phyloP scores from a whole-genome alignment of 1,140 invertebrate genomes.

The Hylaeus anthracinus region DNA sequence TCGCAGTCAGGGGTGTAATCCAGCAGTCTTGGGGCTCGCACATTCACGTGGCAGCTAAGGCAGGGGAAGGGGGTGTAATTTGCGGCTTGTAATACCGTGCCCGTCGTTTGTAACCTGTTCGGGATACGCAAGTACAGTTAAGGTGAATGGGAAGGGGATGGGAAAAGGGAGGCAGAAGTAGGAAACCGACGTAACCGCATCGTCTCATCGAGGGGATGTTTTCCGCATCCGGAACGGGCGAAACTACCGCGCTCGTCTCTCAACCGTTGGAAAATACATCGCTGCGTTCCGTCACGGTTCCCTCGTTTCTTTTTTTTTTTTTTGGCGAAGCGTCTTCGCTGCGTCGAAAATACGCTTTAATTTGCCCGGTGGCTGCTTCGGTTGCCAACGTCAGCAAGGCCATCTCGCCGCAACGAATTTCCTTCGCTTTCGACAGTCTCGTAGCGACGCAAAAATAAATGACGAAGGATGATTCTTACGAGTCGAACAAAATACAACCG shows the following conservation, averaged over 20 bases:
- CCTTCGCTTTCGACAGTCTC: background rate
- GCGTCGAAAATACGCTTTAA: no score
- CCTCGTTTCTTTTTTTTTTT: background rate
- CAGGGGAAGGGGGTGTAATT: constrained; percentile 55
- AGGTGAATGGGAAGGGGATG: constrained; percentile 19
- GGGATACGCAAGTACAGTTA: constrained; percentile 61
- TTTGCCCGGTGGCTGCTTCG: no score
- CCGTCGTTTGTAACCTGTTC: constrained; percentile 68
- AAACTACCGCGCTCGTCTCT: constrained; percentile 50
- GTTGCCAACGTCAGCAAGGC: no score
- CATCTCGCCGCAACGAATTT: background rate
- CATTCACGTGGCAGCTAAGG: constrained; percentile 52
- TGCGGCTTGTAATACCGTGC: constrained; percentile 69
- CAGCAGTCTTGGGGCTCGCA: constrained; percentile 47
- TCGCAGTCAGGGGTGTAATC: constrained; percentile 53
- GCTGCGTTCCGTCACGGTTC: background rate
- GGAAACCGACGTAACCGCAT: constrained; percentile 65
- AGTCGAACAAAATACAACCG: no score
- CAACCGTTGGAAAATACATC: constrained; percentile 45
- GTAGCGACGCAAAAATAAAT: no score
- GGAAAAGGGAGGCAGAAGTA: constrained; percentile 36
- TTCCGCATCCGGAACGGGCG: constrained; percentile 49
- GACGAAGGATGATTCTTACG: no score
- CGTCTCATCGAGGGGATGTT: constrained; percentile 64
- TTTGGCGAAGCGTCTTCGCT: background rate